Base-by-base conservation (phyloP, 2,113 vertebrate species). In the Picathartes gymnocephalus region DNA sequence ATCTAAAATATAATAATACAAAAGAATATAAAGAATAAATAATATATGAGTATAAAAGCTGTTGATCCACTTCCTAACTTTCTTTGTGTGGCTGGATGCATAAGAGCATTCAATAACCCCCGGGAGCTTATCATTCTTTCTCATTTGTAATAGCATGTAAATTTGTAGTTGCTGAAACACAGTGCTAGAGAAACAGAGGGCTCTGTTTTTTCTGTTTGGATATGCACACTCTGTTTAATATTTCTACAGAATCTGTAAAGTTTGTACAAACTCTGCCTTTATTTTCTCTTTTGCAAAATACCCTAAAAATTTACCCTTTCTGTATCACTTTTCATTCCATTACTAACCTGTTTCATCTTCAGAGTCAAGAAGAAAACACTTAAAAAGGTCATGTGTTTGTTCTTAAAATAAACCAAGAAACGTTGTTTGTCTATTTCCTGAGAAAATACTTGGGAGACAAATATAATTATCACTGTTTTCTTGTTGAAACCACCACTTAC, bases 391-490 rank as follows among this genome's bases (percentile, higher is more conserved):
- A 58, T 54, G 2, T 73, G 6, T 39, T 69, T 57, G 30, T 19
- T 60, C 53, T 76, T 79, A 74, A 78, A 94, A 71, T 24, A 79
- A 87, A 87, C 25, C 7, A 82, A 66, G 18, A 20, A 69, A 93
- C 45, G 22, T 37, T 77, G 10, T 89, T 85, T 42, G 48, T 31
- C 33, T 87, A 25, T 77, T 86, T 86, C 62, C 68, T 86, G 86
- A 92, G 62, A 95, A 90, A 94, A 78, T 79, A 88, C 61, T 88
- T 90, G 19, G 9, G 72, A 93, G 19, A 74, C 70, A 96, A 91
- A 91, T 70, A 66, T 20, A 92, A 93, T 81, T 78, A 74, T 68
- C 33, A 48, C 30, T 88, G 35, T 66, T 93, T 83, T 93, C 60
- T 74, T 62, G 8, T n/a, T 78, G 76, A 88, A 94, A 60, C 60